Percentiles rank a stretch among this genome's conserved stretches.
Conservation (phyloP, 1,140 invertebrate genomes). For the Doryteuthis pealeii region DNA sequence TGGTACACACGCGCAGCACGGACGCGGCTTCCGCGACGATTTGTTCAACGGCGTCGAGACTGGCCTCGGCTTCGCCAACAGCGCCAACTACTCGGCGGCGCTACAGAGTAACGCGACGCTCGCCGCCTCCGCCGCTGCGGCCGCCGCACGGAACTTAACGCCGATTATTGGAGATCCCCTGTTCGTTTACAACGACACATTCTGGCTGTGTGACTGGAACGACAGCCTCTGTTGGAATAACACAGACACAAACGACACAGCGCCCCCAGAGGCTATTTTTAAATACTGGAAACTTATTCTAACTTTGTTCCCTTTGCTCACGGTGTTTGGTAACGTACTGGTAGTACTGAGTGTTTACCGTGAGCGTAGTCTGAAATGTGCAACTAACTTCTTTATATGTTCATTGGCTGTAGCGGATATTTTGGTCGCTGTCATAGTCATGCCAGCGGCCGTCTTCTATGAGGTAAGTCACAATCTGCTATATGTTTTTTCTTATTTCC, state of each 20-base stretch:
- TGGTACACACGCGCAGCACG: background rate
- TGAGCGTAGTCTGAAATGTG: conserved; percentile 81
- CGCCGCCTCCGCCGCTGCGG: background rate
- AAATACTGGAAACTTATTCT: conserved; percentile 81
- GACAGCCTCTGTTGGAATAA: conserved; percentile 5
- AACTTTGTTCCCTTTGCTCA: conserved; percentile 87
- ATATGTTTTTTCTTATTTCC: background rate
- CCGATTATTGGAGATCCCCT: background rate
- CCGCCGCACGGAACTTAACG: background rate
- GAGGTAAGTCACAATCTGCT: conserved; percentile 71
- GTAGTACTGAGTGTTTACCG: conserved; percentile 91
- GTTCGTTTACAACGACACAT: background rate
- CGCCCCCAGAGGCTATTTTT: conserved; percentile 47
- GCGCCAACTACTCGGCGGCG: too few relatives aligned
- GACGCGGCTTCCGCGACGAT: background rate
- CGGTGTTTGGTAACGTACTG: conserved; percentile 93
- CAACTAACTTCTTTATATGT: conserved; percentile 98
- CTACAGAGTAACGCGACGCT: background rate
- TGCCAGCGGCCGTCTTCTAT: conserved; percentile 98
- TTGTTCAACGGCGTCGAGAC: background rate
- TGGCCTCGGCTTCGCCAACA: too few relatives aligned
- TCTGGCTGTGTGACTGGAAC: conserved; percentile 4
- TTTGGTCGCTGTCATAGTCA: conserved; percentile 92
- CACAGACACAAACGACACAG: background rate
- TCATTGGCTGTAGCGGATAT: conserved; percentile 96